These are phyloP conservation scores for Cerceris ruficornis DNA, from an alignment of 2,888 invertebrate species.

Conservation along the genomic window DNA sequence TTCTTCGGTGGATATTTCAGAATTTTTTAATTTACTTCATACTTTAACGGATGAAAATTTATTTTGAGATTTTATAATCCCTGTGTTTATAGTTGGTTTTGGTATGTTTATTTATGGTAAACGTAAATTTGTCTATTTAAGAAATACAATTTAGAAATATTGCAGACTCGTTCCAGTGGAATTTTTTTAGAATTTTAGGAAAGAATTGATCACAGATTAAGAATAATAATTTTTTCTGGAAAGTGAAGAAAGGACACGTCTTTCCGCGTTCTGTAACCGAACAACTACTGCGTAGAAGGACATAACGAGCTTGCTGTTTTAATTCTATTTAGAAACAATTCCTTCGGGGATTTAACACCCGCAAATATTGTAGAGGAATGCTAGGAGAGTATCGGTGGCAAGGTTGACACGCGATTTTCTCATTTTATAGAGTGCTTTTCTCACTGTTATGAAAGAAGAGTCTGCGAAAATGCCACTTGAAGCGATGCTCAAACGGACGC, in stretches of 20 bases:
- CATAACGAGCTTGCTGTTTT: background rate
- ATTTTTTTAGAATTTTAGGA: background rate
- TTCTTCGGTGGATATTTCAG: no score
- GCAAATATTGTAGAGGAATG: conserved; percentile 16
- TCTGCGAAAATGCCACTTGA: background rate
- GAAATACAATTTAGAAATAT: no score
- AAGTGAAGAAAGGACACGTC: background rate
- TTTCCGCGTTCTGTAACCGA: background rate
- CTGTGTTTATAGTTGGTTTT: no score
- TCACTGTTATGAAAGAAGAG: background rate
- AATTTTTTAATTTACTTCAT: no score
- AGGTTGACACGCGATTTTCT: conserved; percentile 61
- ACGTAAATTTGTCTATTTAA: no score
- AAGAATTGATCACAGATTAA: background rate
- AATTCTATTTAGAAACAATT: conserved; percentile 14
- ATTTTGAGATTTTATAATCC: background rate
- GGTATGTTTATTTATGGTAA: no score
- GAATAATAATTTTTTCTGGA: background rate
- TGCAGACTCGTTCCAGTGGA: no score
- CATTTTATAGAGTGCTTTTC: conserved; percentile 62
- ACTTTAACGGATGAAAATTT: background rate
- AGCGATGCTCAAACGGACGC: no score
- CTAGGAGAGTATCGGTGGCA: background rate
- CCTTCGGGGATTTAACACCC: conserved; percentile 40
- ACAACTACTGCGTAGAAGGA: conserved; percentile 6